Base-by-base conservation (phyloP, 2,797 vertebrate genomes). In the Lithobates sylvaticus region DNA sequence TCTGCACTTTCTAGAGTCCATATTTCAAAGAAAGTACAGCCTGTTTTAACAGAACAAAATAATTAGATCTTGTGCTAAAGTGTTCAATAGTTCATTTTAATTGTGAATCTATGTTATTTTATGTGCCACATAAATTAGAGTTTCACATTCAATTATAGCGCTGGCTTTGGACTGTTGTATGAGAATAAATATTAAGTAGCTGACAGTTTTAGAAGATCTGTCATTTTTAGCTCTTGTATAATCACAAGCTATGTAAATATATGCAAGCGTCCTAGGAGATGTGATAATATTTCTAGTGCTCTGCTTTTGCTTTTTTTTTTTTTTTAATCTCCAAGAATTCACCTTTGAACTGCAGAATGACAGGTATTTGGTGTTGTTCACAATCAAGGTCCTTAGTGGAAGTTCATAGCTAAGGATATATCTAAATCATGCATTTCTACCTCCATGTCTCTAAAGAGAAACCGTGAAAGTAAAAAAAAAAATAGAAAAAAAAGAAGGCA, bases 31-130 rank as follows among this genome's bases (percentile, higher is more conserved):
- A 83, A 76, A 67, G 42, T 47, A 65, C 44, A 83, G 29, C 67
- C 26, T 75, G 54, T 58, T 83, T 64, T 26, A 74, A 75, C 50
- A 54, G 71, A 67, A 72, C 23, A 81, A 42, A 81, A 81, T 61
- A 81, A 81, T 81, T 81, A 81, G 79, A 72, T 81, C 12, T 58
- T 81, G 50, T 81, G 47, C 32, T 61, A 72, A 72, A 81, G 79
- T 72, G 71, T 58, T 72, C 79, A 72, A 81, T 72, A 68, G 74
- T 54, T 76, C 67, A 76, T 58, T 84, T 84, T 84, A 84, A 84
- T 84, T 84, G 74, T 76, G 82, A 47, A 77, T 84, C 44, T 47
- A 54, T 76, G 67, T 84, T 77, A 84, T 77, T 84, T 84, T 84
- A 84, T 70, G 73, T 70, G 65, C 65, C 61, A 77, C 74, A 76